These are phyloP conservation scores for Hypotaenidia okinawae DNA, from an alignment of 2,797 vertebrate genomes.

Conservation along the genomic window DNA sequence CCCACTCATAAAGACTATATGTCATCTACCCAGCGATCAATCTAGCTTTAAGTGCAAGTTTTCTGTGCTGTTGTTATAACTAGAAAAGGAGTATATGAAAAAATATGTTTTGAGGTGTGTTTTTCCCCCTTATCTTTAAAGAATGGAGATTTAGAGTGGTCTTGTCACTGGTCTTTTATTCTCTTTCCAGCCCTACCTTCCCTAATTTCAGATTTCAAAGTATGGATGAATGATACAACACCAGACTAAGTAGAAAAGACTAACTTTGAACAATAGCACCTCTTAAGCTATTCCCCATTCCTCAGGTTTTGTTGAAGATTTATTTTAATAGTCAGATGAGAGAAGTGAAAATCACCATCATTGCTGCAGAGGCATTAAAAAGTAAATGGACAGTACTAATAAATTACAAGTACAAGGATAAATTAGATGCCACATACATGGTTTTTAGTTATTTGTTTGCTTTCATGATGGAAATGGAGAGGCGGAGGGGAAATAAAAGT, in stretches of 20 bases:
- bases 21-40: constrained; percentile 73
- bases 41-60: constrained; percentile 69
- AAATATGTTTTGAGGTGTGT: neutral
- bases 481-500: neutral
- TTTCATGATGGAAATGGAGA: constrained; percentile 13
- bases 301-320: constrained; percentile 28
- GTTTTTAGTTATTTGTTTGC: constrained; percentile 17
- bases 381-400: constrained; percentile 45
- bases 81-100: constrained; percentile 55
- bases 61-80: constrained; percentile 71
- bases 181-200: neutral
- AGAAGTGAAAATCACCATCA: constrained; percentile 20
- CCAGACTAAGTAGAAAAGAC: neutral
- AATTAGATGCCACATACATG: constrained; percentile 42
- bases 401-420: constrained; percentile 55
- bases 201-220: constrained; percentile 8
- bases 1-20: constrained; percentile 64
- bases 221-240: neutral
- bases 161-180: neutral
- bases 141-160: constrained; percentile 42
- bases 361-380: constrained; percentile 33
- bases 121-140: neutral
- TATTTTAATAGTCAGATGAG: constrained; percentile 47
- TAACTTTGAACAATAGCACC: constrained; percentile 22
- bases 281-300: neutral